These are phyloP conservation scores for Brachirus orientalis DNA, from an alignment of 2,113 vertebrate species.

Conservation along the genomic window DNA sequence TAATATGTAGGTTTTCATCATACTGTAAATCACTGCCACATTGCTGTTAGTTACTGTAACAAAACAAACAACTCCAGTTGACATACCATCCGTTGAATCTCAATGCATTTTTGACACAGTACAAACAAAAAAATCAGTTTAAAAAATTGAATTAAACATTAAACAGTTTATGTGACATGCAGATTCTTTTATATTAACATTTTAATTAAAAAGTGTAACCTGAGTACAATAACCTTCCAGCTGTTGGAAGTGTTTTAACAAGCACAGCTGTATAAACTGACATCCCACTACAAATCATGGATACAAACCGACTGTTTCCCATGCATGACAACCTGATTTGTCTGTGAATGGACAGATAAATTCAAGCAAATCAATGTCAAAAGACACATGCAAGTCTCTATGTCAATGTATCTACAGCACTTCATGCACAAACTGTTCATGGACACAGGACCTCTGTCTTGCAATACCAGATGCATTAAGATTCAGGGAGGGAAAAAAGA, in stretches of 20 bases:
- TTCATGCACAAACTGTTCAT: constrained; percentile 25
- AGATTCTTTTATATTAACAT: not conserved
- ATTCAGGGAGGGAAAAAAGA: no score
- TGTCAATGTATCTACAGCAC: not conserved
- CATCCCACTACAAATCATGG: constrained; percentile 7
- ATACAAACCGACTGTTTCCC: constrained; percentile 22
- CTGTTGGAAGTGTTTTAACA: not conserved
- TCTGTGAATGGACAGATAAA: constrained; percentile 16
- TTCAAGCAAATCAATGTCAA: constrained; percentile 19
- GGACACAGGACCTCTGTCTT: not conserved
- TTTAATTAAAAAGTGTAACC: not conserved
- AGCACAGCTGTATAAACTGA: not conserved
- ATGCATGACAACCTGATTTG: constrained; percentile 28
- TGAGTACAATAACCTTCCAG: not conserved
- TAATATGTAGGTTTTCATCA: no score
- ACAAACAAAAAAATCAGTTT: no score
- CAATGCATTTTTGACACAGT: not conserved
- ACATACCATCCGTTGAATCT: not conserved
- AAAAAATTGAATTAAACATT: no score
- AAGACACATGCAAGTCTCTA: constrained; percentile 18
- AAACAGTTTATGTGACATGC: no score
- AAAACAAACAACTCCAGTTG: not conserved
- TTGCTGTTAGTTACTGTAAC: not conserved
- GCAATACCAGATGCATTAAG: not conserved
- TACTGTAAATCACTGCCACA: no score